These are phyloP conservation scores for Ochotona curzoniae DNA, from an alignment of 2,113 vertebrate species.

Conservation along the genomic window DNA sequence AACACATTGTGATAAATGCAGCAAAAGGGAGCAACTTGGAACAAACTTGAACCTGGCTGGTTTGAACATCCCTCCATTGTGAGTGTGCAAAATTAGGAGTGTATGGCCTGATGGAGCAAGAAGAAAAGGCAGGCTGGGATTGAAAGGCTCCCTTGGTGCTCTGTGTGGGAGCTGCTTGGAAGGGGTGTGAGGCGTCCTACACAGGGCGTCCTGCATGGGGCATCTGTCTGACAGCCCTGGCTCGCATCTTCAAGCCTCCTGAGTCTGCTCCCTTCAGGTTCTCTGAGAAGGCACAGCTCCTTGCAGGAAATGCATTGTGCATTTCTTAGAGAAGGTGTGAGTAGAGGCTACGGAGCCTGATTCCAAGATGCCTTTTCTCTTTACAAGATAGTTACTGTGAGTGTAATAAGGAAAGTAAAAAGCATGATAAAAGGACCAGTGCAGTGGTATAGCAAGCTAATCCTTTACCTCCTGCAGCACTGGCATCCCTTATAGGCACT, in stretches of 20 bases:
- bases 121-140: slow-evolving; percentile 38
- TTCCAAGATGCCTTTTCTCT: background rate
- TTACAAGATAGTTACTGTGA: background rate
- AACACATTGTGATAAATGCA: background rate
- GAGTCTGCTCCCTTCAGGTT: background rate
- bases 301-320: background rate
- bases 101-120: slow-evolving; percentile 6
- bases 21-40: background rate
- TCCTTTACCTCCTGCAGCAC: no score
- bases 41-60: background rate
- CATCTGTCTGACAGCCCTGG: background rate
- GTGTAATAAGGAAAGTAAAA: slow-evolving; percentile 17
- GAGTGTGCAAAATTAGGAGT: background rate
- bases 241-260: background rate
- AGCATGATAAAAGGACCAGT: background rate
- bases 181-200: no score
- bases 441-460: background rate
- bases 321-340: background rate
- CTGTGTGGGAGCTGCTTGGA: background rate
- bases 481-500: no score
- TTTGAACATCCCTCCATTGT: background rate
- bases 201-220: background rate
- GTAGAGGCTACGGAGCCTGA: background rate
- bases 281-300: background rate
- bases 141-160: background rate